phyloP scores from a whole-genome alignment of 2,113 vertebrate species.

The Crocuta crocuta region DNA sequence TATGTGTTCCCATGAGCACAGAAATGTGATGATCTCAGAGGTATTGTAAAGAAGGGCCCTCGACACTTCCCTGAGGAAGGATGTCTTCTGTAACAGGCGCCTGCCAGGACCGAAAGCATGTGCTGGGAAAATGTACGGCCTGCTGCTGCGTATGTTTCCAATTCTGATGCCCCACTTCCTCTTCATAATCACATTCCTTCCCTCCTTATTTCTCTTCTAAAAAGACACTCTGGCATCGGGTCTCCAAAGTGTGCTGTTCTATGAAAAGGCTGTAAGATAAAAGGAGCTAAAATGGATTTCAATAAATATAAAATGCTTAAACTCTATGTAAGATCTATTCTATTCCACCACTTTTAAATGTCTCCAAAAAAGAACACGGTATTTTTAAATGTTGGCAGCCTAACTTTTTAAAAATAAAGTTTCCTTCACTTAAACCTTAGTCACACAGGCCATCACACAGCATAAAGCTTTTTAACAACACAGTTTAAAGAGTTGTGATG shows the following conservation, averaged over 20 bases:
- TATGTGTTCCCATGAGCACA: conserved; percentile 84
- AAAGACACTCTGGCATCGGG: conserved; percentile 26
- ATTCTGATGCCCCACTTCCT: conserved; percentile 84
- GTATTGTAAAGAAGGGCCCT: conserved; percentile 81
- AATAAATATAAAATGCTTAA: conserved; percentile 24
- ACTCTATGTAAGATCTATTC: neutral
- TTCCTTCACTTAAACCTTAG: conserved; percentile 10
- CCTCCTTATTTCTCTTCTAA: neutral
- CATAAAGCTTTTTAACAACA: neutral
- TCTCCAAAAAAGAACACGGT: neutral
- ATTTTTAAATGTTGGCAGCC: conserved; percentile 52
- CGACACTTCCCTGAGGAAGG: conserved; percentile 83
- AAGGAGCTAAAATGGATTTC: conserved; percentile 2
- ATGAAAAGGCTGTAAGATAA: conserved; percentile 45
- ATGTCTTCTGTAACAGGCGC: conserved; percentile 63
- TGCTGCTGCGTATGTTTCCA: conserved; percentile 80
- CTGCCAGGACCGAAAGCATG: conserved; percentile 74
- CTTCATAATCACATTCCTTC: conserved; percentile 70
- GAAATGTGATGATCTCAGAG: conserved; percentile 85
- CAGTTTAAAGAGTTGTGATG: neutral
- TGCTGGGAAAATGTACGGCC: conserved; percentile 83
- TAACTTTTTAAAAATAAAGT: conserved; percentile 38
- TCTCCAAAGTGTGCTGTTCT: conserved; percentile 19
- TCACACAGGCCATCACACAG: neutral
- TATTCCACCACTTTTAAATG: neutral